Evolutionary conservation across 2,113 vertebrate genomes (phyloP).

Genomic region (Muscicapa adusta): DNA sequence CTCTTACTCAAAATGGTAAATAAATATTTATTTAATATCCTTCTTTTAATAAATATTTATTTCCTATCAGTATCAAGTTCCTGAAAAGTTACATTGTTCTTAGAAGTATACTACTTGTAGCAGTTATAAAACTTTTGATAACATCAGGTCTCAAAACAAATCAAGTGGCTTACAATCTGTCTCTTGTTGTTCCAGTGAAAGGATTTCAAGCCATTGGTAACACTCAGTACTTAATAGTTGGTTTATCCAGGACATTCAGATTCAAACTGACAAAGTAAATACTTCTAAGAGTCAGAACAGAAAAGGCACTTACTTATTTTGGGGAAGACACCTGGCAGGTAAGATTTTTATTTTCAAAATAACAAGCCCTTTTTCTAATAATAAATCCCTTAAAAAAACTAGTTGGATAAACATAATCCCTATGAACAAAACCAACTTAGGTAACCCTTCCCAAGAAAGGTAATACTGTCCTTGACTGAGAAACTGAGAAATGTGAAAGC

Average conservation of each 20-base stretch:
- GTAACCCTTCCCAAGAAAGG: not conserved
- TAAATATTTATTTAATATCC: slow-evolving; percentile 63
- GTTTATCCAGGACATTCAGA: slow-evolving; percentile 47
- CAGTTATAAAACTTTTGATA: slow-evolving; percentile 19
- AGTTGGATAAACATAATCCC: slow-evolving; percentile 14
- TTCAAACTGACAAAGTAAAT: slow-evolving; percentile 42
- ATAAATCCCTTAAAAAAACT: slow-evolving; percentile 3
- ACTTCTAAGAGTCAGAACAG: slow-evolving; percentile 64
- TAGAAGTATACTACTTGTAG: slow-evolving; percentile 45
- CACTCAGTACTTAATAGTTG: not conserved
- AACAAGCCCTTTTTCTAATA: slow-evolving; percentile 64
- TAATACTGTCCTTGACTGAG: not conserved
- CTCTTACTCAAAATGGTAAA: slow-evolving; percentile 42
- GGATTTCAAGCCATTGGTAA: slow-evolving; percentile 37
- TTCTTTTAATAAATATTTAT: slow-evolving; percentile 61
- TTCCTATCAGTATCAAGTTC: slow-evolving; percentile 52
- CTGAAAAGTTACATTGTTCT: slow-evolving; percentile 60
- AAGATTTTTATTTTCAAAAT: slow-evolving; percentile 39
- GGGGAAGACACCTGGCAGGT: slow-evolving; percentile 56
- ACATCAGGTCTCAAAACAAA: slow-evolving; percentile 21
- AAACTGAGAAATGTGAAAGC: not conserved
- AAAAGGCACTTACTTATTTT: slow-evolving; percentile 67
- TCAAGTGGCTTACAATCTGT: slow-evolving; percentile 44
- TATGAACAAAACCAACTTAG: not conserved
- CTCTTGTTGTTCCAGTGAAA: slow-evolving; percentile 20